phyloP scores from a whole-genome alignment of 2,113 vertebrate species.

The Xyliphius kryptos region DNA sequence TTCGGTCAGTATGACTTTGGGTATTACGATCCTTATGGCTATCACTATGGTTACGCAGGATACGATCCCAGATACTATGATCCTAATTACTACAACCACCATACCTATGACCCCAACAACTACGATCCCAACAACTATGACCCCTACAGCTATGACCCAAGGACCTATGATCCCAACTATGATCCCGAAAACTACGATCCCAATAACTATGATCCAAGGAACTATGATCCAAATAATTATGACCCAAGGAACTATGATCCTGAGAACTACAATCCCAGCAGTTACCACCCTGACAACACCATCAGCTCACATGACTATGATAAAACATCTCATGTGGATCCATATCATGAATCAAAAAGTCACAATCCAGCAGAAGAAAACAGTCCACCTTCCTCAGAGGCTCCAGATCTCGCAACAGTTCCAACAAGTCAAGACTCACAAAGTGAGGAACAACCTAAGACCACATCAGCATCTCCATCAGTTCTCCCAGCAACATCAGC shows the following conservation, averaged over 20 bases:
- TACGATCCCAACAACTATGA: background rate
- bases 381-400: background rate
- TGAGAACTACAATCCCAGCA: background rate
- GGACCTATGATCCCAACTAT: background rate
- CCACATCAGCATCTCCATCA: background rate
- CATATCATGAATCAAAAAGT: background rate
- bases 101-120: background rate
- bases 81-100: background rate
- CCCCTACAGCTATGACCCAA: background rate
- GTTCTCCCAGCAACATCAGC: background rate
- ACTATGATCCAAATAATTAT: background rate
- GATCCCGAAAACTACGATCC: background rate
- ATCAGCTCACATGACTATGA: background rate
- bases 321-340: background rate
- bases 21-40: background rate
- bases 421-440: background rate
- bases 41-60: background rate
- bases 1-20: background rate
- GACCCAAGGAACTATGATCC: background rate
- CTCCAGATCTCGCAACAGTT: background rate
- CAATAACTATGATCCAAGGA: background rate
- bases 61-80: background rate
- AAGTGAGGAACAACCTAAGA: background rate
- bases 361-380: background rate
- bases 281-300: background rate